Percentiles rank a stretch among this genome's conserved stretches.
Conservation (phyloP, 2,113 vertebrate genomes). For the Istiophorus platypterus region DNA sequence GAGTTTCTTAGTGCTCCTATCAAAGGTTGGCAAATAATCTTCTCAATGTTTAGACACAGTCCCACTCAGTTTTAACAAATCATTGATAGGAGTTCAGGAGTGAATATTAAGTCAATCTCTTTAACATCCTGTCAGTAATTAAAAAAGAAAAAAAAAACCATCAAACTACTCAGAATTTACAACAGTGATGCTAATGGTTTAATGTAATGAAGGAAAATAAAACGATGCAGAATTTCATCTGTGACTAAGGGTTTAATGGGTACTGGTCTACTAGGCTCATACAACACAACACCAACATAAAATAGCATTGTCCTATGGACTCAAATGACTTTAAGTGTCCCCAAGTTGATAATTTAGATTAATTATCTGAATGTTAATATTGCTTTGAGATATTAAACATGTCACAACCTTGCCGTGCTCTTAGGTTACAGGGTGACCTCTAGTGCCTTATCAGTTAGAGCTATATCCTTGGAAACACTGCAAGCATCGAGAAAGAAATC, state of each 20-base stretch:
- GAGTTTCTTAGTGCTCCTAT: neutral
- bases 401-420: neutral
- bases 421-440: neutral
- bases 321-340: neutral
- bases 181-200: neutral
- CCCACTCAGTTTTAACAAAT: neutral
- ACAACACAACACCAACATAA: neutral
- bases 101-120: neutral
- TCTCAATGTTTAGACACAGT: neutral
- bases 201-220: neutral
- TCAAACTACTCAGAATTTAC: neutral
- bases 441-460: neutral
- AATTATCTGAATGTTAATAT: neutral
- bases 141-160: neutral
- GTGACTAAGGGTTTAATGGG: neutral
- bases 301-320: too few species aligned
- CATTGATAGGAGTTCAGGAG: too few species aligned
- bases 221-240: neutral
- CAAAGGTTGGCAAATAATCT: slow-evolving; percentile 4
- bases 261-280: neutral
- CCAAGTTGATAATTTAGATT: neutral
- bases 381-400: neutral
- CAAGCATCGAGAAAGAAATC: slow-evolving; percentile 4
- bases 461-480: slow-evolving; percentile 7
- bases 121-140: neutral